Conservation (phyloP, 2,888 invertebrate genomes). For the Ichneumon xanthorius region DNA sequence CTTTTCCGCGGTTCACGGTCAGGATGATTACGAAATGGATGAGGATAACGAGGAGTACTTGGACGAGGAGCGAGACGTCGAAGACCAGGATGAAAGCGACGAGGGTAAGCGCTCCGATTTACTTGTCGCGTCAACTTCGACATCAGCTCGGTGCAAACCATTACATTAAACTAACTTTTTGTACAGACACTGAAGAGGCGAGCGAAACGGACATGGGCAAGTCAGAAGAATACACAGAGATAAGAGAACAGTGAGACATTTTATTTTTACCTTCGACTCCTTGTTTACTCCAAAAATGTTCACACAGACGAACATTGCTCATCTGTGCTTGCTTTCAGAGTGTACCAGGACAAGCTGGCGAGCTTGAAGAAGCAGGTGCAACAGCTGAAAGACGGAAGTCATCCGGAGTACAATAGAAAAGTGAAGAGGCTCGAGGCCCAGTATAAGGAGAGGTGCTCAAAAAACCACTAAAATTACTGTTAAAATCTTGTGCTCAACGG, state of each 20-base stretch:
- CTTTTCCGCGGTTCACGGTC: conserved; percentile 88
- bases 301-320: conserved; percentile 17
- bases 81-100: conserved; percentile 87
- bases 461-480: neutral
- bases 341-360: conserved; percentile 96
- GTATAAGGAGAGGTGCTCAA: conserved; percentile 89
- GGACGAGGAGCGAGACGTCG: conserved; percentile 89
- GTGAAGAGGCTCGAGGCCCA: conserved; percentile 93
- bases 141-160: conserved; percentile 42
- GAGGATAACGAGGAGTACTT: conserved; percentile 90
- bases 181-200: conserved; percentile 96
- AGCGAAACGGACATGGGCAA: conserved; percentile 97
- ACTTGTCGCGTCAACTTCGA: conserved; percentile 9
- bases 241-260: conserved; percentile 92
- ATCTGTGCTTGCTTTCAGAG: conserved; percentile 85
- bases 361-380: conserved; percentile 95
- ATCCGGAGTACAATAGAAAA: conserved; percentile 94
- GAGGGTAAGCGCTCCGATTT: conserved; percentile 84
- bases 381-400: conserved; percentile 93
- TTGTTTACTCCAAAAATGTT: conserved; percentile 16
- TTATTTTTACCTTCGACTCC: too few species aligned
- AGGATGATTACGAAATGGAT: conserved; percentile 90
- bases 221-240: conserved; percentile 92
- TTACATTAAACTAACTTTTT: conserved; percentile 30
- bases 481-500: neutral